Evolutionary conservation across 1,140 invertebrate species (phyloP).

Genomic region (Drosophila arizonae): DNA sequence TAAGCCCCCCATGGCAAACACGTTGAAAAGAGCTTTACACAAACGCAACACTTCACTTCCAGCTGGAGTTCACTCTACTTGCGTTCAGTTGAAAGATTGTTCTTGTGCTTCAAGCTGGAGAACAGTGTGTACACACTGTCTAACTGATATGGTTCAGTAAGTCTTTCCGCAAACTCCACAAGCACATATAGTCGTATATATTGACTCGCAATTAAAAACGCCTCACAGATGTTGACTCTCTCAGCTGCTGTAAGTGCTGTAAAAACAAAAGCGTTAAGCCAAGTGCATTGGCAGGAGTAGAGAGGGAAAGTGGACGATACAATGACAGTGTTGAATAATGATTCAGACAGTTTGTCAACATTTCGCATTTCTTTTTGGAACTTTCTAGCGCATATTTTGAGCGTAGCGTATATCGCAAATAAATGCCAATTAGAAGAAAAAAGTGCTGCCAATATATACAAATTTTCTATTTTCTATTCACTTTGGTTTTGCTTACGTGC

Average conservation of each 20-base stretch:
- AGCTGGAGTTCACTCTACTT: background rate
- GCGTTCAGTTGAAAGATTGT: background rate
- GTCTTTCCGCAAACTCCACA: constrained; percentile 14
- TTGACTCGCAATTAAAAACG: constrained; percentile 65
- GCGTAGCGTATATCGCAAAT: constrained; percentile 40
- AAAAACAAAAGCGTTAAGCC: constrained; percentile 27
- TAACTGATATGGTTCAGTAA: constrained; percentile 50
- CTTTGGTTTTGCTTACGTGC: constrained; percentile 33
- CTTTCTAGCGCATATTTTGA: background rate
- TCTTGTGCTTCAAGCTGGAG: background rate
- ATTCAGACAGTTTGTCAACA: constrained; percentile 25
- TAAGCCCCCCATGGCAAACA: background rate
- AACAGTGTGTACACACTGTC: constrained; percentile 15
- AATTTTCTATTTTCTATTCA: constrained; percentile 34
- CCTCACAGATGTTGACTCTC: constrained; percentile 56
- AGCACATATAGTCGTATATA: constrained; percentile 13
- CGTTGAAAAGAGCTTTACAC: background rate
- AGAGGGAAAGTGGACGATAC: background rate
- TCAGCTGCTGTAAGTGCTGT: constrained; percentile 45
- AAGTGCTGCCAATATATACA: background rate
- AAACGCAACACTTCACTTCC: background rate
- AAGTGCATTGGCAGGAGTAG: constrained; percentile 5
- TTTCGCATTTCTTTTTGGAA: no score
- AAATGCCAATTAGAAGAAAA: constrained; percentile 61
- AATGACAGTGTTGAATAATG: background rate